Conservation (phyloP, 2,888 invertebrate species). For the Ceramica pisi region DNA sequence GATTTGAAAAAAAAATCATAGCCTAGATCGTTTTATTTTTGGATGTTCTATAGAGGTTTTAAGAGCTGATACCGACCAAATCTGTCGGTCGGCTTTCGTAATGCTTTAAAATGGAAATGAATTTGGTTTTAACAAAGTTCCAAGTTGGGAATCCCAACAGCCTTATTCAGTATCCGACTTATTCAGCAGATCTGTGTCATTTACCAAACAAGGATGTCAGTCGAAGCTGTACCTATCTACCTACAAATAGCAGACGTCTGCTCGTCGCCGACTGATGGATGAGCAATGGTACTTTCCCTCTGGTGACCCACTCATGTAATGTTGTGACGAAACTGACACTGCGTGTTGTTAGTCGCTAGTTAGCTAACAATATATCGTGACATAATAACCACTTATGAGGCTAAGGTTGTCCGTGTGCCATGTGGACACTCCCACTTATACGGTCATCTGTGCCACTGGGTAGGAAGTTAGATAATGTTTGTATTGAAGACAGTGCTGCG, state of each 20-base stretch:
- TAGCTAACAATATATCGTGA: conserved; percentile 77
- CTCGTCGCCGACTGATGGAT: conserved; percentile 30
- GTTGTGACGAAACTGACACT: conserved; percentile 75
- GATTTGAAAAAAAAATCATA: conserved; percentile 21
- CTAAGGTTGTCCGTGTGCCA: conserved; percentile 82
- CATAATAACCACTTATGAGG: conserved; percentile 81
- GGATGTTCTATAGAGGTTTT: not conserved
- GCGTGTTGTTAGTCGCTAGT: conserved; percentile 66
- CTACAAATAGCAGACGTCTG: conserved; percentile 24
- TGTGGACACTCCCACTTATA: conserved; percentile 49
- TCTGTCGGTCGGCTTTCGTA: conserved; percentile 21
- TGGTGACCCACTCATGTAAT: conserved; percentile 66
- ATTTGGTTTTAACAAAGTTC: conserved; percentile 17
- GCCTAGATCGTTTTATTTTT: not conserved
- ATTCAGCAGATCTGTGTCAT: conserved; percentile 35
- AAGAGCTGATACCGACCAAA: conserved; percentile 9
- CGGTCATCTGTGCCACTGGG: conserved; percentile 58
- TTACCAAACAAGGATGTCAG: conserved; percentile 30
- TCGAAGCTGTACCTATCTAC: conserved; percentile 13
- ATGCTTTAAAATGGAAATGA: conserved; percentile 23
- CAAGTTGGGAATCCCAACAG: conserved; percentile 22
- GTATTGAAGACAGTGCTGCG: conserved; percentile 29
- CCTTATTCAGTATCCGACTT: conserved; percentile 9
- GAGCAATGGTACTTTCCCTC: conserved; percentile 68
- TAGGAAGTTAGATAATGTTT: conserved; percentile 51